Conservation (phyloP, 2,797 vertebrate genomes). For the Cynopterus sphinx region DNA sequence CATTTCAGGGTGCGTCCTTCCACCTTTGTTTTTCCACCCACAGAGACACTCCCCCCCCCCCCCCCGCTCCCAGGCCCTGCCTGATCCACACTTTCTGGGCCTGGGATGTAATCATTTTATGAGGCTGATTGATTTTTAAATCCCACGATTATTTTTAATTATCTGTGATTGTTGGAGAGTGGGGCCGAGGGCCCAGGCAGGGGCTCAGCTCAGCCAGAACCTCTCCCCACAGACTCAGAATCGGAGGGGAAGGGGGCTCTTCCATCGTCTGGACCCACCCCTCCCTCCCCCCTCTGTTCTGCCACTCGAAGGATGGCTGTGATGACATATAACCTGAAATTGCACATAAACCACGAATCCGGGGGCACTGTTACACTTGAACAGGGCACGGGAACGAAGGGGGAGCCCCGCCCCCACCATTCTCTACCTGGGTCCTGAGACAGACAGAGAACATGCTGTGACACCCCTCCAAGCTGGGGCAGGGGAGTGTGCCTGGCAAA, state of each 20-base stretch:
- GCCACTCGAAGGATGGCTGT: neutral
- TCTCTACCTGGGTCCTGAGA: neutral
- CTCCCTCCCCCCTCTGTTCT: neutral
- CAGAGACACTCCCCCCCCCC: neutral
- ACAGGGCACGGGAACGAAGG: neutral
- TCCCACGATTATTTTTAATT: constrained; percentile 67
- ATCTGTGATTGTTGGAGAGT: constrained; percentile 47
- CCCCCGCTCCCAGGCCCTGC: accelerated
- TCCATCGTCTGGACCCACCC: accelerated
- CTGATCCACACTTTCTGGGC: neutral
- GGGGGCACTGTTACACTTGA: neutral
- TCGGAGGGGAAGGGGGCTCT: accelerated
- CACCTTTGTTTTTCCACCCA: neutral
- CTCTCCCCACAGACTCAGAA: neutral
- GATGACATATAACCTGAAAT: neutral
- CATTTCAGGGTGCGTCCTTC: no score
- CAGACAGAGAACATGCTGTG: accelerated
- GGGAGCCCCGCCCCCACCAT: accelerated
- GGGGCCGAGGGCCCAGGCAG: neutral
- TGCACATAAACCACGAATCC: neutral
- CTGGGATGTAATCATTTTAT: neutral
- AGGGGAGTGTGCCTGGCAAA: neutral
- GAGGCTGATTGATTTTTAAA: constrained; percentile 59
- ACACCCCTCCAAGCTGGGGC: neutral
- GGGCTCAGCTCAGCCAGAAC: neutral